A percentile compares a stretch with the other conserved stretches of the same genome.
Evolutionary conservation across 2,797 vertebrate species (phyloP).

Genomic region (Rhyacichthys aspro): DNA sequence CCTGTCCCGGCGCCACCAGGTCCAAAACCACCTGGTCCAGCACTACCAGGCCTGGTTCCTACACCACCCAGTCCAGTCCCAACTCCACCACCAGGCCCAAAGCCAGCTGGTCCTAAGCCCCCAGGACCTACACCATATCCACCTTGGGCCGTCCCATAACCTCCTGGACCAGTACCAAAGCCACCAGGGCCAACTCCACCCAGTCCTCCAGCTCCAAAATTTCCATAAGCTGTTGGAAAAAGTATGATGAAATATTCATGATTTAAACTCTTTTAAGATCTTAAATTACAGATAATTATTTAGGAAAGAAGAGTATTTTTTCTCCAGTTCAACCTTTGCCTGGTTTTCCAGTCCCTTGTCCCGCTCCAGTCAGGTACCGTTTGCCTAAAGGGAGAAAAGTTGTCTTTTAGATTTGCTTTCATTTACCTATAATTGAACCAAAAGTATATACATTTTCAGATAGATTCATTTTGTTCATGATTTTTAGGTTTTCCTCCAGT

Average conservation of each 20-base stretch:
- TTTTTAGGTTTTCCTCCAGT: no score
- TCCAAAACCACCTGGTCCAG: no score
- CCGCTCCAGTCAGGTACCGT: conserved; percentile 73
- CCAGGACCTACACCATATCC: conserved; percentile 57
- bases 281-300: no score
- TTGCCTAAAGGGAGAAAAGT: conserved; percentile 54
- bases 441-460: no score
- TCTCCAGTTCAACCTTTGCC: conserved; percentile 69
- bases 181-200: conserved; percentile 51
- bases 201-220: conserved; percentile 45
- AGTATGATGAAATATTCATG: conserved; percentile 11
- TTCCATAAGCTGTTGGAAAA: conserved; percentile 62
- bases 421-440: background rate
- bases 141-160: conserved; percentile 53
- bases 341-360: conserved; percentile 66
- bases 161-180: conserved; percentile 54
- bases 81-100: conserved; percentile 36
- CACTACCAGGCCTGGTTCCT: conserved; percentile 36
- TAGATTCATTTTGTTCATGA: background rate
- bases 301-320: background rate
- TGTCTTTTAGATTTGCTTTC: background rate
- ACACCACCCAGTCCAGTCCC: conserved; percentile 52
- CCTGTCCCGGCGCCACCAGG: conserved; percentile 16
- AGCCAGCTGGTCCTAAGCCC: conserved; percentile 58
- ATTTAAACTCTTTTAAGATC: no score